These are phyloP conservation scores for Acrobasis suavella DNA, from an alignment of 2,888 invertebrate species.

Conservation along the genomic window DNA sequence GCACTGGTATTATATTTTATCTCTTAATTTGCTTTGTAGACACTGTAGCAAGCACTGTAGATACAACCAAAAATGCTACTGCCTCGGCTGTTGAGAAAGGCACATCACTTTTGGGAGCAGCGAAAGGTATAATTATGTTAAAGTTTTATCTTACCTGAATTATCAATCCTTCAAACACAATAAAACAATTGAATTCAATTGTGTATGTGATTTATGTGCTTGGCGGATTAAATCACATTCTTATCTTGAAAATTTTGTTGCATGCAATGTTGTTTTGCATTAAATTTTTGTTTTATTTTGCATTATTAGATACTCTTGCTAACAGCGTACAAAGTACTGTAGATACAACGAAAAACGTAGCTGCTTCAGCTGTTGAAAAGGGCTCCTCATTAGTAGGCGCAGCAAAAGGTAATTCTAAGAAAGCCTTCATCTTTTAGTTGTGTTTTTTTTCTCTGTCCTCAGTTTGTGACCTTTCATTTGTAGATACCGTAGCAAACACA, in stretches of 20 bases:
- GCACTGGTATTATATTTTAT: conserved; percentile 17
- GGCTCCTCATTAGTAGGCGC: conserved; percentile 46
- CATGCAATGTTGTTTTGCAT: not conserved
- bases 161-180: too few species aligned
- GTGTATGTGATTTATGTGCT: too few species aligned
- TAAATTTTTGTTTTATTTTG: not conserved
- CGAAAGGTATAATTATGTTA: conserved; percentile 30
- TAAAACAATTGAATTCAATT: too few species aligned
- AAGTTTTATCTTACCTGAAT: too few species aligned
- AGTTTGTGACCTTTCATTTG: conserved; percentile 28
- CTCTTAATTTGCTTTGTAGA: conserved; percentile 34
- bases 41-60: conserved; percentile 49
- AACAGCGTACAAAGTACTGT: conserved; percentile 49
- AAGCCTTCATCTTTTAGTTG: not conserved
- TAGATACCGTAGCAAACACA: conserved; percentile 56
- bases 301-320: conserved; percentile 44
- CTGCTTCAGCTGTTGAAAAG: conserved; percentile 50
- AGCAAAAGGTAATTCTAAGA: conserved; percentile 28
- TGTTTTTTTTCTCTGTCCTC: not conserved
- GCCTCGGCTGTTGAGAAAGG: conserved; percentile 49
- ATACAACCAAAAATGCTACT: conserved; percentile 52
- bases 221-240: too few species aligned
- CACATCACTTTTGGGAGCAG: conserved; percentile 38
- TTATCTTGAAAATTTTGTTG: too few species aligned
- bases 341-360: conserved; percentile 53